Conservation (phyloP, 1,140 invertebrate genomes). For the Arctopsyche grandis region DNA sequence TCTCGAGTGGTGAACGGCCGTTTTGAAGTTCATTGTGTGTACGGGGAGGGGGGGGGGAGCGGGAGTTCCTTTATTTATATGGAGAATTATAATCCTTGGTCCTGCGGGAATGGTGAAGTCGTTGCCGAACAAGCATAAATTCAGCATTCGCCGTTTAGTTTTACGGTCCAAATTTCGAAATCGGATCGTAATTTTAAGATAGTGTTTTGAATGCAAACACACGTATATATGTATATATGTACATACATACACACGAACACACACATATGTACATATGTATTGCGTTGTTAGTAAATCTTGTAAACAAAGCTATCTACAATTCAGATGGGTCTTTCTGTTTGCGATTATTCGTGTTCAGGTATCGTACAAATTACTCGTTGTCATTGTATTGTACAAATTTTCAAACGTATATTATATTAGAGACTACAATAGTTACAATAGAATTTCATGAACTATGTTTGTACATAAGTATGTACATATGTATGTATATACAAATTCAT, state of each 20-base stretch:
- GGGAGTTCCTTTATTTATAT: neutral
- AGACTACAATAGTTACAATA: too few species aligned
- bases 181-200: conserved; percentile 28
- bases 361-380: neutral
- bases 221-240: neutral
- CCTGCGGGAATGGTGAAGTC: conserved; percentile 5
- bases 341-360: conserved; percentile 3
- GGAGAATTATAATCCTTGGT: conserved; percentile 8
- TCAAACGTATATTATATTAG: too few species aligned
- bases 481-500: too few species aligned
- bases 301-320: conserved; percentile 17
- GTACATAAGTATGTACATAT: too few species aligned
- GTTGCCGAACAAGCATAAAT: conserved; percentile 14
- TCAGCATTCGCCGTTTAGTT: conserved; percentile 16
- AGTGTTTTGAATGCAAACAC: conserved; percentile 9
- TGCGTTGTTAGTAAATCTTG: conserved; percentile 2
- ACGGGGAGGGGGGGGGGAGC: too few species aligned
- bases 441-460: too few species aligned
- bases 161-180: conserved; percentile 26
- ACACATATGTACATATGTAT: neutral
- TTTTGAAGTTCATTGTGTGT: too few species aligned
- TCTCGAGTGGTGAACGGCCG: too few species aligned
- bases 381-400: neutral
- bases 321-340: neutral
- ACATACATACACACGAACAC: neutral